Conservation (phyloP, 2,888 invertebrate genomes). For the Thera obeliscata region DNA sequence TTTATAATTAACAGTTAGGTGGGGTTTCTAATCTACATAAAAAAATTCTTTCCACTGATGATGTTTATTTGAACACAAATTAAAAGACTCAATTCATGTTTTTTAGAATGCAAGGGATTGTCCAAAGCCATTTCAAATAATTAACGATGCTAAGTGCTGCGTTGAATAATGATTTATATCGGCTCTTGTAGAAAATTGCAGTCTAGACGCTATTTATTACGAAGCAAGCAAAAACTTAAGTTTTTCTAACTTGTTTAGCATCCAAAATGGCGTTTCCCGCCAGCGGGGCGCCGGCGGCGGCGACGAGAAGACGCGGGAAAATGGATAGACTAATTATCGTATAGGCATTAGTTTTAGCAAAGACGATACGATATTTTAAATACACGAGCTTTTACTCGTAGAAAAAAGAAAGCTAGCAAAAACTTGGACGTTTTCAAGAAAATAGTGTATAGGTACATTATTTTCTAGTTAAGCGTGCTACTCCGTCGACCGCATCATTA, state of each 20-base stretch:
- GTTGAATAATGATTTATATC: constrained; percentile 5
- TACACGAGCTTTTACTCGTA: no score
- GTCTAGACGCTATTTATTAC: constrained; percentile 15
- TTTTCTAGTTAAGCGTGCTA: no score
- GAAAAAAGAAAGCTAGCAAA: no score
- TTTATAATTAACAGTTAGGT: no score
- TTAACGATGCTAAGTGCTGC: background rate
- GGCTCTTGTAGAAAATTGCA: constrained; percentile 9
- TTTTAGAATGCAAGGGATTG: background rate
- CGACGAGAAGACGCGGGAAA: constrained; percentile 66
- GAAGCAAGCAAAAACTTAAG: constrained; percentile 10
- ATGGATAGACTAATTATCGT: constrained; percentile 19
- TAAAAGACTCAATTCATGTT: no score
- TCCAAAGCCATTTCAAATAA: background rate
- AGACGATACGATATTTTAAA: background rate
- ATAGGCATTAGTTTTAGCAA: background rate
- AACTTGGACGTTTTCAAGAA: no score
- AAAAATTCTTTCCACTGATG: no score
- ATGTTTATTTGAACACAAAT: no score
- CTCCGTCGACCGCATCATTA: no score
- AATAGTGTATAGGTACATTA: no score
- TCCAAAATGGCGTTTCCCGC: constrained; percentile 48
- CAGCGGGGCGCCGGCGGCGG: constrained; percentile 42
- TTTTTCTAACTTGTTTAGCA: constrained; percentile 19
- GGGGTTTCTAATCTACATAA: no score